These are phyloP conservation scores for Plagodis dolabraria DNA, from an alignment of 2,888 invertebrate species.

Conservation along the genomic window DNA sequence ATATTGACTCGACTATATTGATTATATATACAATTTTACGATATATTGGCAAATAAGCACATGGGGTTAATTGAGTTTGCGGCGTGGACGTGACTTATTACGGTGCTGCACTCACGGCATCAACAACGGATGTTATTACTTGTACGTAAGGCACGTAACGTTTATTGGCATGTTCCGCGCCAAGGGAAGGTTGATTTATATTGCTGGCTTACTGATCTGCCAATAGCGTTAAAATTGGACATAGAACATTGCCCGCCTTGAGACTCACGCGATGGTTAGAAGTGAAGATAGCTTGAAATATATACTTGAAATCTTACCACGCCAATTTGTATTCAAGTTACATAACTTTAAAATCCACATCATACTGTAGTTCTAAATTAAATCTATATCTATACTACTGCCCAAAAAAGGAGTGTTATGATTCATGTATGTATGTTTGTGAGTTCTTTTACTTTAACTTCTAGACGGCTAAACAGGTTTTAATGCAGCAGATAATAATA, in stretches of 20 bases:
- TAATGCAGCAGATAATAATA: too few species aligned
- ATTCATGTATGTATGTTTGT: too few species aligned
- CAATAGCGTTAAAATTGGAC: not conserved
- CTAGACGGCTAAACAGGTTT: too few species aligned
- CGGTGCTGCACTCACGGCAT: slow-evolving; percentile 3
- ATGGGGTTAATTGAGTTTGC: slow-evolving; percentile 14
- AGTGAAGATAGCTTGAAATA: too few species aligned
- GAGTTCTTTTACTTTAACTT: too few species aligned
- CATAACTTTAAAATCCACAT: too few species aligned
- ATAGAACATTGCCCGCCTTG: not conserved
- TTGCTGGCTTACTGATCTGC: not conserved
- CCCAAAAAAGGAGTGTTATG: too few species aligned
- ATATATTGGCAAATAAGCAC: slow-evolving; percentile 5
- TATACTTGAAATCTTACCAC: too few species aligned
- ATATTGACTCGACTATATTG: too few species aligned
- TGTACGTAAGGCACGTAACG: not conserved
- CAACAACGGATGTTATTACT: not conserved
- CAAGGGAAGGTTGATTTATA: not conserved
- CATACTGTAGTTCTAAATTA: too few species aligned
- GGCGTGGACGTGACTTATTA: slow-evolving; percentile 21
- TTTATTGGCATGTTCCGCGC: slow-evolving; percentile 1
- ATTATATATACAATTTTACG: slow-evolving; percentile 4
- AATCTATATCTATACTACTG: too few species aligned
- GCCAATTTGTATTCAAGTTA: too few species aligned
- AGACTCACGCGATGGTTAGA: not conserved